Percentiles rank a stretch among this genome's conserved stretches.
These are phyloP conservation scores for Conomelus anceps DNA, from an alignment of 2,888 invertebrate species.

Conservation along the genomic window DNA sequence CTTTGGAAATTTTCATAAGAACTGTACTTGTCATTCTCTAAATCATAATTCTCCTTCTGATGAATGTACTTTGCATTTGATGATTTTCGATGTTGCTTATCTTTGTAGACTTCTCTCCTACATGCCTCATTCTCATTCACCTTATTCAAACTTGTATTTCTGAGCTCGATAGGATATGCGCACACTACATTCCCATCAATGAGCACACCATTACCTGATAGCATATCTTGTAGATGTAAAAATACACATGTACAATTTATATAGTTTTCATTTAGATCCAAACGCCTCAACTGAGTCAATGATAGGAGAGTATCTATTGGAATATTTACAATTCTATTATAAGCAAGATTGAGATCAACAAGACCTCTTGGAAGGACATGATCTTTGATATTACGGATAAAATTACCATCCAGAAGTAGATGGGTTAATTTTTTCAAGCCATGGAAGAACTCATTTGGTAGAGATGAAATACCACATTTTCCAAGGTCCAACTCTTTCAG, in stretches of 20 bases:
- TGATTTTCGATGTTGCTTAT: not conserved
- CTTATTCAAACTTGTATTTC: slow-evolving; percentile 28
- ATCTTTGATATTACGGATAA: slow-evolving; percentile 28
- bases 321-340: slow-evolving; percentile 31
- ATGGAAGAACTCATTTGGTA: slow-evolving; percentile 30
- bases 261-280: slow-evolving; percentile 33
- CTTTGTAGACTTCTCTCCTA: slow-evolving; percentile 13
- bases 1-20: slow-evolving; percentile 14
- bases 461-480: slow-evolving; percentile 27
- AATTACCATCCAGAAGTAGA: slow-evolving; percentile 31
- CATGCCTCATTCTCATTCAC: slow-evolving; percentile 33
- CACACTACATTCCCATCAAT: slow-evolving; percentile 31
- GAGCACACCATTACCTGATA: slow-evolving; percentile 30
- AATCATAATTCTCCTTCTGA: slow-evolving; percentile 5
- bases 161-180: slow-evolving; percentile 26
- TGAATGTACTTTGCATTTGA: not conserved
- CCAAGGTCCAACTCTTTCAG: slow-evolving; percentile 31
- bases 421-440: slow-evolving; percentile 26
- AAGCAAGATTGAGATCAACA: slow-evolving; percentile 31
- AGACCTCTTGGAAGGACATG: slow-evolving; percentile 31
- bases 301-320: slow-evolving; percentile 31
- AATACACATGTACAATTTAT: slow-evolving; percentile 33
- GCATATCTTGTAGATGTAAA: slow-evolving; percentile 31
- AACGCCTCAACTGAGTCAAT: slow-evolving; percentile 27
- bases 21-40: slow-evolving; percentile 15